Evolutionary conservation across 2,797 vertebrate genomes (phyloP), one percentile per base, ranked within the genome.

Genomic region (Alca torda): DNA sequence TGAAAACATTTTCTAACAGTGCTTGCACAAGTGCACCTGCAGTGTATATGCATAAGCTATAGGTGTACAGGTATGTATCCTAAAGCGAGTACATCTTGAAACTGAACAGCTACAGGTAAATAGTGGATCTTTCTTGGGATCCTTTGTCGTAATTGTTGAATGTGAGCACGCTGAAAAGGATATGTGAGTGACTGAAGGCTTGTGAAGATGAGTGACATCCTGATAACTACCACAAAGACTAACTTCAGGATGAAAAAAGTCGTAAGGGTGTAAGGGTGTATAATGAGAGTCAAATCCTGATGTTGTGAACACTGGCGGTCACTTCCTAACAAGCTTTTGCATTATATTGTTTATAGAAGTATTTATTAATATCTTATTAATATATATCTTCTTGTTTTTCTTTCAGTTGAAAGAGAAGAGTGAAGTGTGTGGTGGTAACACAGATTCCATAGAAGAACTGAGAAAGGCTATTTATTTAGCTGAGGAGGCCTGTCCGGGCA

Each of bases 401-500:
- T 28, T 96, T 28, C 95, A 99, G 99, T 89, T 99, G 94, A 99
- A 99, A 98, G 98, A 99, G 96, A 99, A 99, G 97, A 98, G 98
- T 57, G 98, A 98, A 93, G 98, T 97, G 0, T 98, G 98, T 23
- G 99, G 99, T 20, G 98, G 99, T 56, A 99, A 99, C 94, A 97
- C 99, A 51, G 98, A 98, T 84, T 98, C 98, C 76, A 98, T 99
- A 77, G 99, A 99, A 83, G 98, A 99, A 89, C 98, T 99, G 86
- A 98, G 98, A 39, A 98, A 99, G 70, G 99, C 99, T 86, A 98
- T 99, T 98, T 98, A 99, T 97, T 97, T 98, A 96, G 99, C 99
- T 6, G 99, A 99, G 92, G 99, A 99, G 96, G 98, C 98, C 5
- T 99, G 99, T 95, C 99, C 99, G 0, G 99, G 99, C 59, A 99